A percentile compares a stretch with the other conserved stretches of the same genome.
Evolutionary conservation across 2,888 invertebrate genomes (phyloP).

Genomic region (Halictus ligatus): DNA sequence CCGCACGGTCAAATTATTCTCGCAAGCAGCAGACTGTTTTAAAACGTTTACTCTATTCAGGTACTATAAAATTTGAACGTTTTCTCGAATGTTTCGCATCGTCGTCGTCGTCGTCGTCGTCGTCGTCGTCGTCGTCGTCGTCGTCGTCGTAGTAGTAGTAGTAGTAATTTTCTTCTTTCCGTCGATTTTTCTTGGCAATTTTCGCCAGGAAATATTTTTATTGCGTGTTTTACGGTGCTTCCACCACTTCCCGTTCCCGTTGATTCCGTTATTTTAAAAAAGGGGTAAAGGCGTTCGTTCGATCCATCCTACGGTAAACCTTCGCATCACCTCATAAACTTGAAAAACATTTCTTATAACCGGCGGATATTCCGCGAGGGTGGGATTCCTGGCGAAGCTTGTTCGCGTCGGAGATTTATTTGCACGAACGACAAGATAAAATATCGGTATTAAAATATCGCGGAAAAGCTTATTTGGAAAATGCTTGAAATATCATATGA

Average conservation of each 20-base stretch:
- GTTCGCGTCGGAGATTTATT: slow-evolving; percentile 76
- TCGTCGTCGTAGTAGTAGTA: too few relatives aligned
- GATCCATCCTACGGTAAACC: slow-evolving; percentile 46
- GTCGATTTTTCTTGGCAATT: not conserved
- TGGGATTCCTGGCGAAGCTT: slow-evolving; percentile 73
- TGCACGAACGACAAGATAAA: slow-evolving; percentile 61
- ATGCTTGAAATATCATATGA: slow-evolving; percentile 53
- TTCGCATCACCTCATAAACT: slow-evolving; percentile 69
- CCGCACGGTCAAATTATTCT: slow-evolving; percentile 27
- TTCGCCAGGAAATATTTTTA: slow-evolving; percentile 50
- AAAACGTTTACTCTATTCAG: not conserved
- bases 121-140: too few relatives aligned
- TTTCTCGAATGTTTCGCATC: not conserved
- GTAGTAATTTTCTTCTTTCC: not conserved
- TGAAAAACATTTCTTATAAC: slow-evolving; percentile 74
- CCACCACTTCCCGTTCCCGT: slow-evolving; percentile 14
- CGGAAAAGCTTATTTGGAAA: slow-evolving; percentile 63
- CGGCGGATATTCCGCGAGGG: slow-evolving; percentile 68
- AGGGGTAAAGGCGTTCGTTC: slow-evolving; percentile 45
- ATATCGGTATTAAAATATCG: slow-evolving; percentile 81
- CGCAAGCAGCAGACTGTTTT: not conserved
- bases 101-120: too few relatives aligned
- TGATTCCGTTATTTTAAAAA: slow-evolving; percentile 56
- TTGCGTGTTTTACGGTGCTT: slow-evolving; percentile 47
- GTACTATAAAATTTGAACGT: not conserved